Evolutionary conservation across 2,888 invertebrate genomes (phyloP), one percentile per base, ranked within the genome.

Genomic region (Auanema freiburgensis): DNA sequence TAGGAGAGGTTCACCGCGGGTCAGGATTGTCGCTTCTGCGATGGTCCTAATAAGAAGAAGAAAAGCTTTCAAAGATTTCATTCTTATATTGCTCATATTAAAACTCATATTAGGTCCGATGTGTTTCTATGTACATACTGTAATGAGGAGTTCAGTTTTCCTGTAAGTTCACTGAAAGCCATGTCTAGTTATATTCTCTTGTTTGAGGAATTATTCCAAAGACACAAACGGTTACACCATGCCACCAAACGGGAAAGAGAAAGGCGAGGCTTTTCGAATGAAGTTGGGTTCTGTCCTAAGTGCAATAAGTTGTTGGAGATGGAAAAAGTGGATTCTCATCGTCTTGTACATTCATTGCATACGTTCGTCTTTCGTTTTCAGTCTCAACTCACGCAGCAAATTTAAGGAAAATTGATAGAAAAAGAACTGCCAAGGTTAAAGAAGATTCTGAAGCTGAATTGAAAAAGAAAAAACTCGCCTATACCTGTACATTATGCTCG

Each of bases 281-380:
- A 71, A n/a, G 53, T 73, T 12, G 63, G 59, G 1, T 72, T 59
- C 24, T 72, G 72, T 54, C 61, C 66, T 3, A 66, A 68, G 46
- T 72, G 72, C 57, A 46, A 66, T 16, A 59, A 61, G 40, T 23
- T 66, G 25, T 46, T 72, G 16, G 46, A 60, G 23, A 25, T 68
- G 21, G 62, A 65, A 44, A 67, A 72, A 23, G 41, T 61, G 0
- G 41, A 49, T 14, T 16, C 54, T 5, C 72, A 72, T 59, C 6
- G 16, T 21, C 14, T 51, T 5, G 21, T 67, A 16, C 72, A 72
- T 49, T 16, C 21, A 1, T 59, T 42, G 10, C 61, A 67, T 14
- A 43, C 54, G 61, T 59, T 18, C 51, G 49, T 57, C 44, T 33
- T 57, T 12, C 18, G 24, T 50, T 57, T 12, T 14, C 8, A 16